These are phyloP conservation scores for Takifugu rubripes DNA, from an alignment of 2,797 vertebrate species.

Conservation along the genomic window DNA sequence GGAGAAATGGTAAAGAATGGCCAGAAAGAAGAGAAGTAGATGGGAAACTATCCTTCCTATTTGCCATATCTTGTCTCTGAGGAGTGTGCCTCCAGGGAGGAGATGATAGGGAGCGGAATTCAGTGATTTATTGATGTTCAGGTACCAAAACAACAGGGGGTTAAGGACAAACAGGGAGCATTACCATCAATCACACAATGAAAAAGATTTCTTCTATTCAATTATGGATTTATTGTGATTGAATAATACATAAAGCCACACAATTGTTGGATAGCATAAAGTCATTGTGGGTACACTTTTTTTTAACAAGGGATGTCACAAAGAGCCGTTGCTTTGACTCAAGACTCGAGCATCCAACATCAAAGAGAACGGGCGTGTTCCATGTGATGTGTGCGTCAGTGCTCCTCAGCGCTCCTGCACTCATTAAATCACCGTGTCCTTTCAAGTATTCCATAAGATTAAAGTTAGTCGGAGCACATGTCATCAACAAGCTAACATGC, in stretches of 20 bases:
- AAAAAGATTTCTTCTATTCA: conserved; percentile 16
- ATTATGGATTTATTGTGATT: conserved; percentile 3
- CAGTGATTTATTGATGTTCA: not conserved
- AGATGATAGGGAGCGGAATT: conserved; percentile 25
- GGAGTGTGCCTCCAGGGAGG: conserved; percentile 30
- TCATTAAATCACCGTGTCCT: conserved; percentile 40
- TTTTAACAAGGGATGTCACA: conserved; percentile 4
- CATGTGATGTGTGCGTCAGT: conserved; percentile 6
- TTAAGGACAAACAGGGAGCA: conserved; percentile 11
- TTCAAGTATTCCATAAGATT: conserved; percentile 45
- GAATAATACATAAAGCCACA: too few species aligned
- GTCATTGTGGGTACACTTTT: too few species aligned
- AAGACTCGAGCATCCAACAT: conserved; percentile 9
- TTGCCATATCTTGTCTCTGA: conserved; percentile 8
- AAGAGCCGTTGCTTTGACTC: conserved; percentile 23
- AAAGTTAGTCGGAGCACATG: conserved; percentile 23
- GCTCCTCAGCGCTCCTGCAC: conserved; percentile 13
- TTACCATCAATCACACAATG: conserved; percentile 20
- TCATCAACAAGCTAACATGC: conserved; percentile 8
- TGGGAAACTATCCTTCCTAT: not conserved
- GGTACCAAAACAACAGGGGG: conserved; percentile 1
- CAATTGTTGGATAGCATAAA: too few species aligned
- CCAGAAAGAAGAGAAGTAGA: not conserved
- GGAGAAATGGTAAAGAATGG: not conserved
- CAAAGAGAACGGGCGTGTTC: conserved; percentile 13